Conservation (phyloP, 2,797 vertebrate species). For the Periparus ater region DNA sequence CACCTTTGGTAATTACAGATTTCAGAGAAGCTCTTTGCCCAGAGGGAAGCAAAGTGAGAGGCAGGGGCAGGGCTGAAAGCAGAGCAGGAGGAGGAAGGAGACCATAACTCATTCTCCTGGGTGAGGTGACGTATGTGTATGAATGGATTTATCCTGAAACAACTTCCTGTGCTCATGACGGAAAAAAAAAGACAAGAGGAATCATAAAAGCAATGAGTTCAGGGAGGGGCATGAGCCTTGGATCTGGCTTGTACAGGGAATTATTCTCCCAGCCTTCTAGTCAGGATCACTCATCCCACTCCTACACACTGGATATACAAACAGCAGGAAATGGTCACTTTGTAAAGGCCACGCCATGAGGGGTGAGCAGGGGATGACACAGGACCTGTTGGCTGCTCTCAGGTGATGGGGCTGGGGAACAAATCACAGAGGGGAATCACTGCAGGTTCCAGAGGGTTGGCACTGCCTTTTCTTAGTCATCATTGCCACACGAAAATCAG, state of each 20-base stretch:
- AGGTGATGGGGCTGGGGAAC: not conserved
- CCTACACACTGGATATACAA: not conserved
- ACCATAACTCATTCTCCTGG: not conserved
- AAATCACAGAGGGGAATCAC: not conserved
- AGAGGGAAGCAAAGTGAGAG: not conserved
- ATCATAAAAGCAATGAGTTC: not conserved
- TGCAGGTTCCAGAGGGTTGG: not conserved
- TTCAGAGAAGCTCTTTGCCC: not conserved
- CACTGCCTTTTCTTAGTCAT: not conserved
- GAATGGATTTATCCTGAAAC: not conserved
- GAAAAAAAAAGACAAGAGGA: not conserved
- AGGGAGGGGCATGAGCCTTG: not conserved
- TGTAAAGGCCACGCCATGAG: not conserved
- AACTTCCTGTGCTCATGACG: rapidly evolving
- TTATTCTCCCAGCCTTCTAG: not conserved
- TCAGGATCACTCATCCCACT: not conserved
- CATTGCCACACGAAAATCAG: not conserved
- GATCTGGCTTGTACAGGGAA: not conserved
- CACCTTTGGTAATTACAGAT: not conserved
- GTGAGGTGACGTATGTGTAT: rapidly evolving
- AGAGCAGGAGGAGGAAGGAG: not conserved
- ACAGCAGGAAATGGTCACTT: not conserved
- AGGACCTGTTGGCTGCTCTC: not conserved
- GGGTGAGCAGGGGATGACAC: not conserved
- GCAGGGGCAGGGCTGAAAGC: not conserved